Percentiles rank a stretch among this genome's conserved stretches.
Conservation (phyloP, 2,888 invertebrate genomes). For the Synanthedon vespiformis region DNA sequence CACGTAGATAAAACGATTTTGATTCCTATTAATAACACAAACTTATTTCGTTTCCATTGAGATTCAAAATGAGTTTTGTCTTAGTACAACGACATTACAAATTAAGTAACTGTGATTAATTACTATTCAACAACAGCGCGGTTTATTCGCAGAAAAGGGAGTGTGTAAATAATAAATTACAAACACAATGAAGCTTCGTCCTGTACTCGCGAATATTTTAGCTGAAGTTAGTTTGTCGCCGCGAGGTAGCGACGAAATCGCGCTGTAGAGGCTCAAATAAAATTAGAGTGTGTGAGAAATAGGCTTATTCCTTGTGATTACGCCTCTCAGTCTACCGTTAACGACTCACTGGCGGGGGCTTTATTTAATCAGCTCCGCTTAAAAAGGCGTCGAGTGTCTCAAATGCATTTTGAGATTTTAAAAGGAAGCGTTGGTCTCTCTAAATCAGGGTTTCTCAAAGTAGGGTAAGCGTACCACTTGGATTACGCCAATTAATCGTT, state of each 20-base stretch:
- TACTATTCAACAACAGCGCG: not conserved
- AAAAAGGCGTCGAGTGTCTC: conserved; percentile 9
- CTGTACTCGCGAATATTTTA: conserved; percentile 16
- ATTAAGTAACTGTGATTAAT: not conserved
- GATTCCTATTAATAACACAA: no score
- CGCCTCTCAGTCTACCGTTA: conserved; percentile 10
- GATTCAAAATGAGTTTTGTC: not conserved
- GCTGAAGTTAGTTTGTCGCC: conserved; percentile 11
- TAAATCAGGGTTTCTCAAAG: no score
- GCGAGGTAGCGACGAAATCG: conserved; percentile 14
- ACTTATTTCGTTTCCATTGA: not conserved
- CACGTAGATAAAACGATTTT: no score
- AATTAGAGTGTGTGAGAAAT: conserved; percentile 28
- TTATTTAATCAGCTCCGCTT: conserved; percentile 11
- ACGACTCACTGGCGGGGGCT: conserved; percentile 2
- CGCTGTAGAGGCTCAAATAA: conserved; percentile 12
- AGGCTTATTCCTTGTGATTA: conserved; percentile 31
- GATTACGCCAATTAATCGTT: no score
- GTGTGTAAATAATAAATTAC: conserved; percentile 11
- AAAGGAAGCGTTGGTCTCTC: conserved; percentile 3
- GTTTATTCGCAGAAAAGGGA: not conserved
- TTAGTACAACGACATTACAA: not conserved
- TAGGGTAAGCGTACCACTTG: no score
- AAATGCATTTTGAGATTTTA: not conserved
- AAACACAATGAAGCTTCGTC: conserved; percentile 9